Base-by-base conservation (phyloP, 1,140 invertebrate species). In the Papilio polyxenes region DNA sequence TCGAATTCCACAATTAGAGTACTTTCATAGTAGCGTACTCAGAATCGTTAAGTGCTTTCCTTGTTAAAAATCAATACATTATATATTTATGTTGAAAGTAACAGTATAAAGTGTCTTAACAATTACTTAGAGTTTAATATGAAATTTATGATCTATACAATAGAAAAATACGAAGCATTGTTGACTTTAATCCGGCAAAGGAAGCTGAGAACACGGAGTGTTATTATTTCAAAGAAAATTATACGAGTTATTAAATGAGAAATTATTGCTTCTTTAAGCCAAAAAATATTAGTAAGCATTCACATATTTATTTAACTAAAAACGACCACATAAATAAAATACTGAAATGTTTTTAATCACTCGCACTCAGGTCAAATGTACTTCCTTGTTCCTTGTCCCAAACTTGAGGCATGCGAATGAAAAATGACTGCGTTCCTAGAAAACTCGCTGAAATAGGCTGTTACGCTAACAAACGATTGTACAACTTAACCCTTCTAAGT, bases 381-480 rank as follows among this genome's bases (percentile, higher is more conserved):
- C 20, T 69, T 69, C 23, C 23, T 31, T 31, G 23, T 31, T 31
- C 23, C 2, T 37, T 31, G 4, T 37, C 4, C 31, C 62, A 31
- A 31, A 65, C 62, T 37, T 37, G 23, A 23, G 62, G 62, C 31
- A 15, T 69, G 62, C 62, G 62, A 69, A 69, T 69, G 62, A 69
- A 69, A 69, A 69, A 69, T 69, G 23, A 69, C 23, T 69, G 23
- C 23, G 10, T 69, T 69, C 15, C 62, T 23, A 37, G 62, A 69
- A 69, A 65, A 69, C 23, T 69, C 59, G 8, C 40, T 80, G 59
- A 69, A 80, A 69, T 80, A 80, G 79, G 62, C 62, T 80, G 79
- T 80, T 31, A 31, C 79, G 49, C 59, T 80, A 80, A 80, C 79
- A 80, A 80, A 80, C 62, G 56, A 80, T 62, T 62, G 59, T 23